A percentile compares a stretch with the other conserved stretches of the same genome.
These are phyloP conservation scores for Perizoma affinitatum DNA, from an alignment of 2,888 invertebrate genomes.

Conservation along the genomic window DNA sequence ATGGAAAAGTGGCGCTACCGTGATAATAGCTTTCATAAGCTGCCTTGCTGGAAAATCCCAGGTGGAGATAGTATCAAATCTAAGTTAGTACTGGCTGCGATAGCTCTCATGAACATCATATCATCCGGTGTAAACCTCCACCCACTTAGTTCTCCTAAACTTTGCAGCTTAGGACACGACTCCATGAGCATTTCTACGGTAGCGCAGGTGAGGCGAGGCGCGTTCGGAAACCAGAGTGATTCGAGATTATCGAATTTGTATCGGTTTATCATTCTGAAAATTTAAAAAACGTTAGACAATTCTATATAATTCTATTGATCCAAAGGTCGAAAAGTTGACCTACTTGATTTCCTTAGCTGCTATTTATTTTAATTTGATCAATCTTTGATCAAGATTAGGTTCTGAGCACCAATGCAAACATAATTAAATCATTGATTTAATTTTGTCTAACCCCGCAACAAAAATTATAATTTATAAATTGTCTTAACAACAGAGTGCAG, in stretches of 20 bases:
- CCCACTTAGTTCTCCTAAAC: slow-evolving; percentile 87
- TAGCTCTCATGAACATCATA: slow-evolving; percentile 86
- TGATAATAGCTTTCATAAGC: slow-evolving; percentile 31
- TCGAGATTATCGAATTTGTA: slow-evolving; percentile 86
- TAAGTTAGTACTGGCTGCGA: slow-evolving; percentile 87
- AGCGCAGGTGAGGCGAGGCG: slow-evolving; percentile 85
- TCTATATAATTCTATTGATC: neutral
- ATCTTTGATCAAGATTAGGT: too few relatives aligned
- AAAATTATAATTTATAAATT: too few relatives aligned
- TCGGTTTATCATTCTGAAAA: slow-evolving; percentile 85
- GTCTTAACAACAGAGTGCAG: too few relatives aligned
- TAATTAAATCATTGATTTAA: too few relatives aligned
- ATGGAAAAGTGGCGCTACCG: neutral
- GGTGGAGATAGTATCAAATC: slow-evolving; percentile 86
- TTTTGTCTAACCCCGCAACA: too few relatives aligned
- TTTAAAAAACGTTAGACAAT: neutral
- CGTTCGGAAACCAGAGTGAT: slow-evolving; percentile 88
- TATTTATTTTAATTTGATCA: too few relatives aligned
- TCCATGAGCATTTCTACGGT: slow-evolving; percentile 88
- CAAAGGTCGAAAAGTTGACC: too few relatives aligned
- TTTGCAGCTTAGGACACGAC: slow-evolving; percentile 86
- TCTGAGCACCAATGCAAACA: too few relatives aligned
- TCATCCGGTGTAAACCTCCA: slow-evolving; percentile 88
- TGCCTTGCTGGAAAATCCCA: slow-evolving; percentile 80
- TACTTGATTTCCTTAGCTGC: too few relatives aligned